Base-by-base conservation (phyloP, 2,888 invertebrate species). In the Parnassius mnemosyne region DNA sequence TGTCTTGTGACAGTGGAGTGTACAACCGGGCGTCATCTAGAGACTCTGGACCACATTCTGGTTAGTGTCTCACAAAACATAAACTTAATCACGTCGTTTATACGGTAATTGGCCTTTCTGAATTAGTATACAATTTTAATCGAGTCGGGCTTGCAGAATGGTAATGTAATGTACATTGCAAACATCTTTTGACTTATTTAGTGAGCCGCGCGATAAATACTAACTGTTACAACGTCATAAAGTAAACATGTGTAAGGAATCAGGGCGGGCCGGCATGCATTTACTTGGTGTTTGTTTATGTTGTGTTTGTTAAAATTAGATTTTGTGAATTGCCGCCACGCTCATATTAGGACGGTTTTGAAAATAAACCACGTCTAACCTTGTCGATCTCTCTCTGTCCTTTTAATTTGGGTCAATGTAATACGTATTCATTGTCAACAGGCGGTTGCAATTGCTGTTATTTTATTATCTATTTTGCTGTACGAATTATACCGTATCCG, bases 11-110 rank as follows among this genome's bases (percentile, higher is more conserved):
- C 74, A 93, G 92, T 75, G 93, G 93, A 64, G 92, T 92, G 68
- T 93, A 93, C 78, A 93, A 94, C 74, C 92, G 93, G 34, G 93
- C 92, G 41, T 92, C 92, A 25, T 92, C 92, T 60, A 84, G 92
- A 66, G 92, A 92, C 71, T 92, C 92, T 59, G 92, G 92, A 64
- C 92, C 92, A 34, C 91, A 92, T 75, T 92, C 92, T 67, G 91
- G 92, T 92, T 66, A 85, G 87, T 81, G 73, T 66, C 65, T 63
- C 63, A 64, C 67, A 57, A 56, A 66, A 71, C 65, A 57, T 61
- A 49, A 66, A 64, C 66, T 71, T 66, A 70, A 71, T 74, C 71
- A 68, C 65, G 60, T 60, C 51, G 62, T 64, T 64, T 57, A 43
- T 57, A 63, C 60, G 61, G 69, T 66, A 69, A 72, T 73, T 66